These are phyloP conservation scores for Nerophis lumbriciformis DNA, from an alignment of 2,113 vertebrate species.

Conservation along the genomic window DNA sequence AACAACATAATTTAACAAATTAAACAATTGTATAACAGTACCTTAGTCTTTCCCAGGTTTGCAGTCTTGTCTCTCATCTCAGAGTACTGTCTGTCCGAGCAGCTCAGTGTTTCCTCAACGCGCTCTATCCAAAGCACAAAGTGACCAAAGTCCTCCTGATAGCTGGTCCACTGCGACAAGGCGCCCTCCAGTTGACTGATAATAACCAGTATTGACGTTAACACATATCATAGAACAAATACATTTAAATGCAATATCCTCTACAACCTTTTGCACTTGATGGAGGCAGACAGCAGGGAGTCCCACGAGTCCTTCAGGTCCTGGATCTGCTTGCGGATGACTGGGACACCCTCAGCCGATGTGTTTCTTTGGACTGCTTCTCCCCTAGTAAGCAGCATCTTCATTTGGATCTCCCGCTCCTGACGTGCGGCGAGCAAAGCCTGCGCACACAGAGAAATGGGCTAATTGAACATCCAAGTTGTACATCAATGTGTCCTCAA, in stretches of 20 bases:
- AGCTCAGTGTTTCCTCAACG: slow-evolving; percentile 79
- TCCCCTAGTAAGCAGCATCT: slow-evolving; percentile 86
- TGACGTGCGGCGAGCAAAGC: slow-evolving; percentile 82
- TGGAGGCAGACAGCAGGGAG: slow-evolving; percentile 81
- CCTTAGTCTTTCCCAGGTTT: slow-evolving; percentile 88
- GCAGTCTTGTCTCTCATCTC: slow-evolving; percentile 90
- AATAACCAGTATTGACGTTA: slow-evolving; percentile 7
- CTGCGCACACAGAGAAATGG: slow-evolving; percentile 55
- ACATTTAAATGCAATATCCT: not conserved
- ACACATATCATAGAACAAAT: not conserved
- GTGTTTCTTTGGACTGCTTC: slow-evolving; percentile 92
- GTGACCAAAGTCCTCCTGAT: slow-evolving; percentile 91
- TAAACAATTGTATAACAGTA: slow-evolving; percentile 27
- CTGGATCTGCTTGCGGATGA: slow-evolving; percentile 85
- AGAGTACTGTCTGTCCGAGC: slow-evolving; percentile 76
- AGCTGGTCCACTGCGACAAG: slow-evolving; percentile 95
- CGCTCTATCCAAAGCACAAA: slow-evolving; percentile 91
- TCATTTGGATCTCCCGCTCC: slow-evolving; percentile 94
- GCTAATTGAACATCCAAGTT: not conserved
- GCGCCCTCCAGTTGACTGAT: slow-evolving; percentile 91
- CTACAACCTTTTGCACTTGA: slow-evolving; percentile 90
- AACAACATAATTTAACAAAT: no score
- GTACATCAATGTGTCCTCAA: not conserved
- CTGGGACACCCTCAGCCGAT: slow-evolving; percentile 82
- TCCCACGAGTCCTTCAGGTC: slow-evolving; percentile 90